A percentile compares a stretch with the other conserved stretches of the same genome.
Evolutionary conservation across 2,797 vertebrate genomes (phyloP).

Genomic region (Emys orbicularis): DNA sequence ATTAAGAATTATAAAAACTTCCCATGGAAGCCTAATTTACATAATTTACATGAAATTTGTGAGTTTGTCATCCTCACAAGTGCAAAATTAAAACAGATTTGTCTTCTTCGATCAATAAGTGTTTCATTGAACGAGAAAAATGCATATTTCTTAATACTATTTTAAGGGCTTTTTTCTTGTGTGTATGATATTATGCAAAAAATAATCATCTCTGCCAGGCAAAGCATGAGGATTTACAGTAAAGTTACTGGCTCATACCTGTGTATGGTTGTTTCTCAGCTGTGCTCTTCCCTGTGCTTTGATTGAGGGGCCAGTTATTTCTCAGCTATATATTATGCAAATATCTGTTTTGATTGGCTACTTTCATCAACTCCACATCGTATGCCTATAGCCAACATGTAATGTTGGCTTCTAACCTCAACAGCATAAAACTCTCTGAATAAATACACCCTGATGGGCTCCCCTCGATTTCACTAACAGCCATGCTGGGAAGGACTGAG

Average conservation of each 20-base stretch:
- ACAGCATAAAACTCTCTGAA: not conserved
- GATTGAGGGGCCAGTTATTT: slow-evolving; percentile 46
- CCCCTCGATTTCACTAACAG: fast-evolving
- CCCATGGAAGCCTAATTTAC: not conserved
- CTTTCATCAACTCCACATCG: not conserved
- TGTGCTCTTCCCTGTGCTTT: not conserved
- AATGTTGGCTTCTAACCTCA: slow-evolving; percentile 4
- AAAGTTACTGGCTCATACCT: slow-evolving; percentile 43
- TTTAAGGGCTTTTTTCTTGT: slow-evolving; percentile 23
- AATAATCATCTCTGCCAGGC: slow-evolving; percentile 29
- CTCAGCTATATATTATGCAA: slow-evolving; percentile 35
- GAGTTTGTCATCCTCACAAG: slow-evolving; percentile 1
- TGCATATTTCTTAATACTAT: not conserved
- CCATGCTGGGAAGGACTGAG: fast-evolving
- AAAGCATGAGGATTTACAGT: not conserved
- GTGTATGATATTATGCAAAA: not conserved
- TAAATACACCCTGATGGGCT: not conserved
- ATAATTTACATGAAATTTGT: not conserved
- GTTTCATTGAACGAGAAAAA: slow-evolving; percentile 10
- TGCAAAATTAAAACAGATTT: not conserved
- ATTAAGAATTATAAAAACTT: not conserved
- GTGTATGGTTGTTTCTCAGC: slow-evolving; percentile 62
- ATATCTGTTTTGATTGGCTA: slow-evolving; percentile 56
- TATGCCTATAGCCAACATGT: not conserved
- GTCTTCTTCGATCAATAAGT: not conserved